Evolutionary conservation across 2,888 invertebrate species (phyloP).

Genomic region (Limnephilus rhombicus): DNA sequence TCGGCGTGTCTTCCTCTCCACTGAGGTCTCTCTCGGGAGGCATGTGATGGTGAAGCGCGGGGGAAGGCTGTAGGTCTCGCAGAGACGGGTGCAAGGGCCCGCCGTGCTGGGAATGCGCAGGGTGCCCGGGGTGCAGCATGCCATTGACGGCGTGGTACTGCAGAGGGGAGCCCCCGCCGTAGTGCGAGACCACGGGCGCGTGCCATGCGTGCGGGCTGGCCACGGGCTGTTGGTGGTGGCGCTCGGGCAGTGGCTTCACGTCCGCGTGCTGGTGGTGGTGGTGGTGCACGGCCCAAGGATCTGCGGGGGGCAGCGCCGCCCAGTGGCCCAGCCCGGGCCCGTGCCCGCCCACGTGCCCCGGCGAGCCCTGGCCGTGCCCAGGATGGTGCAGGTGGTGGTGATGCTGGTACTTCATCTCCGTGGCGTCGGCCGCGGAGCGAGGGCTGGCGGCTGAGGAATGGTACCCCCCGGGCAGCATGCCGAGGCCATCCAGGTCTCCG

Average conservation of each 20-base stretch:
- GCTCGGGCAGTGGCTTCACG: conserved; percentile 88
- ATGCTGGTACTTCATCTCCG: conserved; percentile 96
- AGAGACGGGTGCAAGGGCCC: conserved; percentile 86
- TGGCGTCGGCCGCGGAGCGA: conserved; percentile 90
- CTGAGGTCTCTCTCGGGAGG: conserved; percentile 87
- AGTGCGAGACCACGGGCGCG: conserved; percentile 91
- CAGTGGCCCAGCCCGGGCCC: conserved; percentile 85
- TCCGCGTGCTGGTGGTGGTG: conserved; percentile 86
- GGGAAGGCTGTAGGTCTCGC: conserved; percentile 87
- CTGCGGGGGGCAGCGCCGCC: conserved; percentile 88
- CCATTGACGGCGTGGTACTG: conserved; percentile 87
- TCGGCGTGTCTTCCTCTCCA: conserved; percentile 97
- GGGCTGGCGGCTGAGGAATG: conserved; percentile 88
- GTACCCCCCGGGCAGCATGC: conserved; percentile 88
- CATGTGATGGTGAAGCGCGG: conserved; percentile 83
- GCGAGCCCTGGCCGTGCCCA: conserved; percentile 75
- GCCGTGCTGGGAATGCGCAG: conserved; percentile 82
- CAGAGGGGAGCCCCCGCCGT: conserved; percentile 88
- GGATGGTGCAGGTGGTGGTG: conserved; percentile 88
- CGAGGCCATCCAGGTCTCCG: conserved; percentile 86
- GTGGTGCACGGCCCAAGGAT: conserved; percentile 89
- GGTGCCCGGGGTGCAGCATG: conserved; percentile 84
- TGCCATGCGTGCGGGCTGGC: conserved; percentile 92
- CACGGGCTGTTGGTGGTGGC: conserved; percentile 76
- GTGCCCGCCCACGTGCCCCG: conserved; percentile 78